Conservation (phyloP, 2,113 vertebrate genomes). For the Meles meles region DNA sequence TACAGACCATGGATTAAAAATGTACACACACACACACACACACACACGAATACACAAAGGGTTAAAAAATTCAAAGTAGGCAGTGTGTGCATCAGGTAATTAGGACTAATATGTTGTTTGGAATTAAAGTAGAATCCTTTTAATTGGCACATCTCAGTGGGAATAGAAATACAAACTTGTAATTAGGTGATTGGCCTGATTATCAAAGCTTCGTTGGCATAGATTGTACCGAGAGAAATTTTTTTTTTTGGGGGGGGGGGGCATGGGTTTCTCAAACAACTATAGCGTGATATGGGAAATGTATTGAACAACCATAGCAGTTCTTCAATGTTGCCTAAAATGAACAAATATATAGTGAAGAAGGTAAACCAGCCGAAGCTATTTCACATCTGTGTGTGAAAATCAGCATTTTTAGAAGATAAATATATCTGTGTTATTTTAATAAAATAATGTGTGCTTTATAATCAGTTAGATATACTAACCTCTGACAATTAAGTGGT, state of each 20-base stretch:
- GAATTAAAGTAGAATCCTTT: conserved; percentile 64
- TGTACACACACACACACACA: neutral
- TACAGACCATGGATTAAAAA: neutral
- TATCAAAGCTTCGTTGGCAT: conserved; percentile 52
- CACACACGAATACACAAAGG: neutral
- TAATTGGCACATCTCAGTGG: conserved; percentile 68
- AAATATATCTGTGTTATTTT: neutral
- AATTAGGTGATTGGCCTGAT: conserved; percentile 66
- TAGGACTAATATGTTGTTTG: conserved; percentile 67
- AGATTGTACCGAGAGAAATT: neutral
- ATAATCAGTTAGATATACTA: neutral
- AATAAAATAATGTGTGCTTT: neutral
- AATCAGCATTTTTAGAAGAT: neutral
- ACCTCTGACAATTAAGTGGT: neutral
- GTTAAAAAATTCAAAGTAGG: conserved; percentile 50
- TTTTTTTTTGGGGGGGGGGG: conserved; percentile 9
- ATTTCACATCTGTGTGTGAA: neutral
- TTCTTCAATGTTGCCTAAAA: neutral
- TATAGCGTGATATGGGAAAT: neutral
- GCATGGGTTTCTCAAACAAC: neutral
- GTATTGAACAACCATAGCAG: neutral
- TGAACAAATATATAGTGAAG: neutral
- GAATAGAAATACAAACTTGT: conserved; percentile 62
- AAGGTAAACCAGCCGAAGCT: neutral
- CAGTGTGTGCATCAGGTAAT: conserved; percentile 22